Percentiles rank a stretch among this genome's conserved stretches.
These are phyloP conservation scores for Meloidogyne floridensis DNA, from an alignment of 1,140 invertebrate genomes.

Conservation along the genomic window DNA sequence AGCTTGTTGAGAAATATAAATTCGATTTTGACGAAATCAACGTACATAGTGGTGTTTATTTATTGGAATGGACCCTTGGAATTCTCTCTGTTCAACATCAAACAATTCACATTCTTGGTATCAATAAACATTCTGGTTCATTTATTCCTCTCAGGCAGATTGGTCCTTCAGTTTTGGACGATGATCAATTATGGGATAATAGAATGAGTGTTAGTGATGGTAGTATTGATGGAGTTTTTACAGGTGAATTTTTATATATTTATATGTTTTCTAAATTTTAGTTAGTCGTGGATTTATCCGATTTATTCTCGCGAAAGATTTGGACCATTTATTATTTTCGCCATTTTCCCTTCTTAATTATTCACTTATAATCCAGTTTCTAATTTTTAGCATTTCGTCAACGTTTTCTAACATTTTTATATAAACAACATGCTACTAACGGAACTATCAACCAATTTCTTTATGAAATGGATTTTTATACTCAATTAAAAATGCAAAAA, in stretches of 20 bases:
- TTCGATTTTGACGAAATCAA: slow-evolving; percentile 48
- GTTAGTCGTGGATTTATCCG: not conserved
- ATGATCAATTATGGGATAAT: slow-evolving; percentile 33
- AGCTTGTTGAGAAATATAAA: slow-evolving; percentile 39
- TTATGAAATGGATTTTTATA: slow-evolving; percentile 41
- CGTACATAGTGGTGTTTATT: slow-evolving; percentile 35
- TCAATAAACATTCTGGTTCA: slow-evolving; percentile 39
- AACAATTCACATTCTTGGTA: slow-evolving; percentile 46
- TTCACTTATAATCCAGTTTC: not conserved
- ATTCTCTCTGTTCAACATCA: slow-evolving; percentile 55
- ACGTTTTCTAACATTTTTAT: slow-evolving; percentile 48
- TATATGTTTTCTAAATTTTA: too few relatives aligned
- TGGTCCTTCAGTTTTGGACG: slow-evolving; percentile 43
- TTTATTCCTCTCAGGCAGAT: slow-evolving; percentile 42
- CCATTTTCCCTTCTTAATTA: not conserved
- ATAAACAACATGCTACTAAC: slow-evolving; percentile 35
- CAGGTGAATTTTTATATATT: slow-evolving; percentile 24
- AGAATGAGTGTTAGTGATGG: slow-evolving; percentile 20
- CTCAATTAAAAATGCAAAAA: slow-evolving; percentile 44
- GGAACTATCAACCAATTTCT: slow-evolving; percentile 36
- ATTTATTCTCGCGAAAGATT: not conserved
- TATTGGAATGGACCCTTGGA: slow-evolving; percentile 47
- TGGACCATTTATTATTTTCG: not conserved
- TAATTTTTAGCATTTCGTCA: slow-evolving; percentile 48
- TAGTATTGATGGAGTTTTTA: slow-evolving; percentile 41